Conservation (phyloP, 2,888 invertebrate species). For the Junonia oenone region DNA sequence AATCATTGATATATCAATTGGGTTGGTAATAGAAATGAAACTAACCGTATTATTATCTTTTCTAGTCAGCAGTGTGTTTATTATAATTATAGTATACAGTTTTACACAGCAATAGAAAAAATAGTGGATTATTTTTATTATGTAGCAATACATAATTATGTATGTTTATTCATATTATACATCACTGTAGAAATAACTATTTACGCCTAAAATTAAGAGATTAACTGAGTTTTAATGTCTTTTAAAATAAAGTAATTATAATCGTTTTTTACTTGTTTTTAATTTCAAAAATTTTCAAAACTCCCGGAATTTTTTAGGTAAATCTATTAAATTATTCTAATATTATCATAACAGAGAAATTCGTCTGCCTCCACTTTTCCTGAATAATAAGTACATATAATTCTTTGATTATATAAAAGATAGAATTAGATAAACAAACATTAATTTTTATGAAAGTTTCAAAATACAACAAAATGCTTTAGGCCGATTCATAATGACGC, state of each 20-base stretch:
- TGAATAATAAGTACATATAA: too few species aligned
- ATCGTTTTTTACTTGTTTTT: neutral
- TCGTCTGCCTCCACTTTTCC: too few species aligned
- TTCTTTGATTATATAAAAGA: too few species aligned
- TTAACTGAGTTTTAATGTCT: slow-evolving; percentile 2
- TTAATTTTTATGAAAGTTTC: too few species aligned
- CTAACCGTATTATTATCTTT: neutral
- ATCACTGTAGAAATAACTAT: neutral
- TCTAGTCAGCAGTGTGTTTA: slow-evolving; percentile 17
- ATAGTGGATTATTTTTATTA: slow-evolving; percentile 1
- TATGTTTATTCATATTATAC: neutral
- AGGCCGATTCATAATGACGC: too few species aligned
- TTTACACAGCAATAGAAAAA: neutral
- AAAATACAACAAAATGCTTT: too few species aligned
- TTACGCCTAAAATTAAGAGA: neutral
- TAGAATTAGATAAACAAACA: too few species aligned
- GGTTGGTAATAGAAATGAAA: neutral
- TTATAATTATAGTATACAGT: too few species aligned
- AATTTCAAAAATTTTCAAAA: too few species aligned
- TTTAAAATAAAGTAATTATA: neutral
- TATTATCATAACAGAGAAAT: too few species aligned
- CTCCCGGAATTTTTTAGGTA: too few species aligned
- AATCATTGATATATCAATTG: neutral
- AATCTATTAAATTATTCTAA: too few species aligned
- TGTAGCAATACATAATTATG: neutral